Base-by-base conservation (phyloP, 1,140 invertebrate species). In the Euschistus heros region DNA sequence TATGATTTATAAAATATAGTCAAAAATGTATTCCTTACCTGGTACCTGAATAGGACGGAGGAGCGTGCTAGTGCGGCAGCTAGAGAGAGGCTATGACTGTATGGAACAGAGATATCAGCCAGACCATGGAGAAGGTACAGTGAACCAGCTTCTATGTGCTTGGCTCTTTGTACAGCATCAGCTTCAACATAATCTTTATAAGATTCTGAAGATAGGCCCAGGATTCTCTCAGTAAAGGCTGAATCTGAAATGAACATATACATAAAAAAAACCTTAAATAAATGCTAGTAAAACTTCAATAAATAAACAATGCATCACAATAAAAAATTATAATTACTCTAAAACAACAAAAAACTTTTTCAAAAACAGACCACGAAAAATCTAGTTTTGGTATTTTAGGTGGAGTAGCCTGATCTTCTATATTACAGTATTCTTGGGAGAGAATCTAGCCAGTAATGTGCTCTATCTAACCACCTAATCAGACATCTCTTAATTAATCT, bases 121-220 rank as follows among this genome's bases (percentile, higher is more conserved):
- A 94, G 81, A 67, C 92, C 92, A 73, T 96, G 94, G 71, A 97
- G 80, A 67, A 97, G 79, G 76, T 92, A 90, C 72, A 94, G 85
- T 64, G 88, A 88, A 74, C 91, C 86, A 71, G 85, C 83, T 66
- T 88, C 87, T 69, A 95, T 89, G 73, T 92, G 83, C 73, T 85
- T 84, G 46, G 90, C 91, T 63, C 88, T 81, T 75, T 89, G 86
- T 17, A 89, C 91, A 64, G 92, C 86, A 77, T 94, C 92, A 22
- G 90, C 86, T 72, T 92, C 88, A 69, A 94, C 91, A 76, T 97
- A 97, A 37, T 89, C 91, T 73, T 92, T 89, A 75, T 87, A 90
- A 76, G 96, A 96, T 71, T 94, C 91, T 17, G 81, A 83, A 50
- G 93, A 92, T 47, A 85, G 79, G 17, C 92, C 92, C 68, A 97